Conservation (phyloP, 1,140 invertebrate species). For the Drosophila parvula region DNA sequence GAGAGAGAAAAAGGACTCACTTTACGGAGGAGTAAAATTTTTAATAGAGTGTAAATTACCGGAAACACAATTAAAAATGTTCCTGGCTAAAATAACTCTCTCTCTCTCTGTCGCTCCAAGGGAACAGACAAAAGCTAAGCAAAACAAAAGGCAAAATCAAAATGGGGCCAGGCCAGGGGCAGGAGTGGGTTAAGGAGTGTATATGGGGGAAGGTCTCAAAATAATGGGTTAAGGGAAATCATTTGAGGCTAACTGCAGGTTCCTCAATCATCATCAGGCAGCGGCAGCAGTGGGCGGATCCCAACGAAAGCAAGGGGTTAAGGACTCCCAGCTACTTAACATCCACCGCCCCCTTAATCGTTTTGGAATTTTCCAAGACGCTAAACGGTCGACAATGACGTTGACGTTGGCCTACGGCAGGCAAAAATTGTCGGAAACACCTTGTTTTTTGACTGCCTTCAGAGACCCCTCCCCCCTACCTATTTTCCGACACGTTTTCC, state of each 20-base stretch:
- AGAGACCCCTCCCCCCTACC: background rate
- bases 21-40: slow-evolving; percentile 60
- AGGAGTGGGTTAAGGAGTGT: slow-evolving; percentile 1
- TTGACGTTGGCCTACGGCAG: slow-evolving; percentile 44
- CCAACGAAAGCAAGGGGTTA: slow-evolving; percentile 10
- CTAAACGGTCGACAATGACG: slow-evolving; percentile 54
- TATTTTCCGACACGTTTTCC: slow-evolving; percentile 24
- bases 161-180: slow-evolving; percentile 1
- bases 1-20: slow-evolving; percentile 1
- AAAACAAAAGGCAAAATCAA: slow-evolving; percentile 39
- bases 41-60: slow-evolving; percentile 77
- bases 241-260: slow-evolving; percentile 45
- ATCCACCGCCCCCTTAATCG: slow-evolving; percentile 37
- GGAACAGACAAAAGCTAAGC: slow-evolving; percentile 23
- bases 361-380: slow-evolving; percentile 50
- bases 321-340: slow-evolving; percentile 40
- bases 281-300: slow-evolving; percentile 11
- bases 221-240: slow-evolving; percentile 37
- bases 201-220: slow-evolving; percentile 6
- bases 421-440: slow-evolving; percentile 65
- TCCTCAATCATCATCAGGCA: slow-evolving; percentile 27
- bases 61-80: slow-evolving; percentile 78
- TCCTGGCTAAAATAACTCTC: slow-evolving; percentile 29
- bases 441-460: slow-evolving; percentile 62
- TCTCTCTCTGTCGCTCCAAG: background rate